Evolutionary conservation across 2,888 invertebrate species (phyloP), one percentile per base, ranked within the genome.

Genomic region (Prosapia bicincta): DNA sequence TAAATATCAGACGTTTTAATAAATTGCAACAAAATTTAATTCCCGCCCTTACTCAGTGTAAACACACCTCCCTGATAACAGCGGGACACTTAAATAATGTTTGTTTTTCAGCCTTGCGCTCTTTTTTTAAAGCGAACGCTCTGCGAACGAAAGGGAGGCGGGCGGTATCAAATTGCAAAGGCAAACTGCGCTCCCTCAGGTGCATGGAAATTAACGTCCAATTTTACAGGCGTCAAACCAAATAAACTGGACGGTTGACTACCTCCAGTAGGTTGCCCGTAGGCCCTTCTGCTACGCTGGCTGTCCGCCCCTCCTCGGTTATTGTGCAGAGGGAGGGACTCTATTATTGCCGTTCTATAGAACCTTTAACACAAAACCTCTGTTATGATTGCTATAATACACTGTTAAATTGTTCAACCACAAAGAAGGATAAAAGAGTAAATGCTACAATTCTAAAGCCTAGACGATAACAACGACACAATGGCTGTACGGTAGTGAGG

Each of bases 181-280:
- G 38, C 38, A 38, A 38, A 38, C 13, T 28, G 7, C 24, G 26
- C 23, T 65, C 54, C 72, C 66, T n/a, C 66, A 72, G 72, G 72
- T 72, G 66, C 65, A 66, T 72, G 38, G 65, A 72, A 72, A 72
- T 72, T 72, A 38, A 72, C 72, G 72, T 72, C 72, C 72, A 72
- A 72, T 72, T 72, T 72, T 28, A 66, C 72, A 72, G 72, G 72
- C 72, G 72, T 72, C 72, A 28, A 32, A 72, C 28, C 72, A 26
- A 65, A 28, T 28, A 66, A 54, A 71, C 54, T 28, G 72, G 66
- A 66, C 72, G 72, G 54, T 66, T 32, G 20, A 66, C 54, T 72
- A 28, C 72, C 72, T 72, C n/a, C n/a, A n/a, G n/a, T 66, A 13
- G 26, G 65, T 9, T 28, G 72, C 72, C 72, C 38, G 9, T 38